Percentiles rank a stretch among this genome's conserved stretches.
Conservation (phyloP, 2,797 vertebrate species). For the Microctenopoma steveboyesi region DNA sequence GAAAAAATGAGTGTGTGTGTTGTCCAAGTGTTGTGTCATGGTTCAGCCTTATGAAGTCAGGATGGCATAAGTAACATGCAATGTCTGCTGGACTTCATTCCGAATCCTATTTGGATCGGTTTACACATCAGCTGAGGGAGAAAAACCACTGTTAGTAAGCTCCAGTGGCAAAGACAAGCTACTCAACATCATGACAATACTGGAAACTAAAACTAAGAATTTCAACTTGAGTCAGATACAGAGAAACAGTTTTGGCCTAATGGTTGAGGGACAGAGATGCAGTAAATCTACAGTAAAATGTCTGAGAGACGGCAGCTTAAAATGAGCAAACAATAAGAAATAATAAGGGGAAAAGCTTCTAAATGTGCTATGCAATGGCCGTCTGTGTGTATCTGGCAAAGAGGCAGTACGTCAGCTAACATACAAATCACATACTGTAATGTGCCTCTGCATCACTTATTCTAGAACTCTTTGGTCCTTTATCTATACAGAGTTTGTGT, state of each 20-base stretch:
- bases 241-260: too few species aligned
- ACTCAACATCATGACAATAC: slow-evolving; percentile 16
- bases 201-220: not conserved
- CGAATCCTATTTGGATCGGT: slow-evolving; percentile 20
- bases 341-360: not conserved
- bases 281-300: too few species aligned
- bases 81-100: slow-evolving; percentile 3
- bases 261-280: too few species aligned
- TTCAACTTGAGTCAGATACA: too few species aligned
- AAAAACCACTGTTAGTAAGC: not conserved
- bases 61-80: slow-evolving; percentile 1
- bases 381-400: not conserved
- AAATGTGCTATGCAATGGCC: not conserved
- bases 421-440: too few species aligned
- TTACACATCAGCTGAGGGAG: slow-evolving; percentile 14
- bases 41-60: slow-evolving; percentile 1
- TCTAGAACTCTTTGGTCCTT: not conserved
- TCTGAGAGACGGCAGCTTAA: not conserved
- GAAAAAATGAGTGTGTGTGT: slow-evolving; percentile 1
- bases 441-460: not conserved
- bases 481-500: not conserved
- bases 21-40: slow-evolving; percentile 11
- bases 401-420: not conserved
- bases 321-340: not conserved
- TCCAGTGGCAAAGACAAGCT: slow-evolving; percentile 6